phyloP scores from a whole-genome alignment of 2,113 vertebrate species.

The Oophaga pumilio region DNA sequence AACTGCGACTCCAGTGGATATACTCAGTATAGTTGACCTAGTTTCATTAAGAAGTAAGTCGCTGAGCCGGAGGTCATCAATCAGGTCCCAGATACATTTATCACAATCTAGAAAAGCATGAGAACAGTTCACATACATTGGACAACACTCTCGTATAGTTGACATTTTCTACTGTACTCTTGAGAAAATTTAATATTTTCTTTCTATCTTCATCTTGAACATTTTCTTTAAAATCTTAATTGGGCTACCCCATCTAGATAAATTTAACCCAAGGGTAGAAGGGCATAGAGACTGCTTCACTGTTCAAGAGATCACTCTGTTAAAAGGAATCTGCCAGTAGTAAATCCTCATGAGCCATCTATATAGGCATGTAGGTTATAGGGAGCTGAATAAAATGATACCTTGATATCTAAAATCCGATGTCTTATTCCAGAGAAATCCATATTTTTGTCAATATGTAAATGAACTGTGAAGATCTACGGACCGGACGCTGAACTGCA shows the following conservation, averaged over 20 bases:
- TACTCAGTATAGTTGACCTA: constrained; percentile 81
- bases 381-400: too few relatives aligned
- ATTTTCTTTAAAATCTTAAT: not conserved
- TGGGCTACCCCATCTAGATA: not conserved
- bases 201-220: not conserved
- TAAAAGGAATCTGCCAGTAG: not conserved
- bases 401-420: too few relatives aligned
- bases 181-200: not conserved
- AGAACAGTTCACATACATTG: not conserved
- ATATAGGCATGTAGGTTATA: too few relatives aligned
- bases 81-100: constrained; percentile 93
- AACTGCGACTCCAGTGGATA: constrained; percentile 89
- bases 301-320: not conserved
- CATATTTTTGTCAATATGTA: too few relatives aligned
- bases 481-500: too few relatives aligned
- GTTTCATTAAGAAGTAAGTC: constrained; percentile 83
- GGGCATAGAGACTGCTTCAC: not conserved
- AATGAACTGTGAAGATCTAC: too few relatives aligned
- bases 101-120: constrained; percentile 80
- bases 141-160: not conserved
- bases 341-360: too few relatives aligned
- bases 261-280: not conserved
- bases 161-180: not conserved
- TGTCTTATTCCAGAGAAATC: too few relatives aligned
- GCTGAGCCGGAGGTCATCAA: constrained; percentile 81